Conservation (phyloP, 2,888 invertebrate genomes). For the Netelia melanura region DNA sequence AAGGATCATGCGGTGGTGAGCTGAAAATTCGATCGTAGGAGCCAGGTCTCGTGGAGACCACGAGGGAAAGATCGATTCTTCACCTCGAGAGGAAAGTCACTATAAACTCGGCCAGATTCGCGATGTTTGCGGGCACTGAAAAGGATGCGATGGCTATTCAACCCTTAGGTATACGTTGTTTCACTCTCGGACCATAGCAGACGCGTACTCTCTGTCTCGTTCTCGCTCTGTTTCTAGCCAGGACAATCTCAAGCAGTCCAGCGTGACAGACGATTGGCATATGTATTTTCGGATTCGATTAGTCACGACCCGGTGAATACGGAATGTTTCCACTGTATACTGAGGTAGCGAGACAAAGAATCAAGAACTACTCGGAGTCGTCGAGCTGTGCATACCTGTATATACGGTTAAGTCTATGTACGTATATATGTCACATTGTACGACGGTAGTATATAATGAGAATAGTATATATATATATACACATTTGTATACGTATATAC, state of each 20-base stretch:
- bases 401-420: neutral
- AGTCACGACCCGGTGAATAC: constrained; percentile 71
- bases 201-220: constrained; percentile 21
- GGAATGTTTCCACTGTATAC: constrained; percentile 52
- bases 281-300: constrained; percentile 76
- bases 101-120: constrained; percentile 33
- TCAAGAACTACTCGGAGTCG: constrained; percentile 47
- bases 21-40: neutral
- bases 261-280: constrained; percentile 76
- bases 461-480: neutral
- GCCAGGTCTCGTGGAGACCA: neutral
- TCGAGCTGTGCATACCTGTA: constrained; percentile 24
- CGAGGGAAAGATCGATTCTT: neutral
- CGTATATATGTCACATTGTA: constrained; percentile 8
- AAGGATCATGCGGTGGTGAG: too few relatives aligned
- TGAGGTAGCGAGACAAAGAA: neutral
- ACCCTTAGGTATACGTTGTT: neutral
- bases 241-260: constrained; percentile 56
- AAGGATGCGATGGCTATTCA: constrained; percentile 4
- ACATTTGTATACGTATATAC: neutral
- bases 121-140: constrained; percentile 23
- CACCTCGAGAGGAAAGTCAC: constrained; percentile 22
- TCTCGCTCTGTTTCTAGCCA: constrained; percentile 10
- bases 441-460: neutral
- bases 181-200: constrained; percentile 41